A percentile compares a stretch with the other conserved stretches of the same genome.
These are phyloP conservation scores for Apeltes quadracus DNA, from an alignment of 2,113 vertebrate genomes.

Conservation along the genomic window DNA sequence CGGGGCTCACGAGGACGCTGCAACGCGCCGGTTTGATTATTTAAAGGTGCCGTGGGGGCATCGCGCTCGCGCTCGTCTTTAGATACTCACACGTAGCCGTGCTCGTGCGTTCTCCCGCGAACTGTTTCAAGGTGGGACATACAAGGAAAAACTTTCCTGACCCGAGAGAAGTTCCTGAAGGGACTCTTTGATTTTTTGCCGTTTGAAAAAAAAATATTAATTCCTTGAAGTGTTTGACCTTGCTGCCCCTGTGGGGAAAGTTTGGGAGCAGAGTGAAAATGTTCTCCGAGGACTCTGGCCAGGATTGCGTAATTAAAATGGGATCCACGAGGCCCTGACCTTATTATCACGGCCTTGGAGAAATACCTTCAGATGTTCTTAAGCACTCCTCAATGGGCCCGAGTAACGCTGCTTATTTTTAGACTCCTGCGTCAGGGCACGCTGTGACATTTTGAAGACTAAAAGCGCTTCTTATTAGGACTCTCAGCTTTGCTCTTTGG, in stretches of 20 bases:
- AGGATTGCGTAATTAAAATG: constrained; percentile 71
- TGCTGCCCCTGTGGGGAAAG: constrained; percentile 37
- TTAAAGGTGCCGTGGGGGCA: constrained; percentile 25
- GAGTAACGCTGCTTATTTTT: constrained; percentile 19
- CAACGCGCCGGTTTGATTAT: constrained; percentile 21
- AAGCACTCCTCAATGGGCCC: constrained; percentile 30
- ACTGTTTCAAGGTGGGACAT: constrained; percentile 28
- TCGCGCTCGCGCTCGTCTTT: constrained; percentile 29
- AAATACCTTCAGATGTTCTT: constrained; percentile 57
- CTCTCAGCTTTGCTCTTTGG: constrained; percentile 30
- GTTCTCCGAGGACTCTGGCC: constrained; percentile 47
- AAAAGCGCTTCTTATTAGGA: constrained; percentile 47
- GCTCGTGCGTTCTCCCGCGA: constrained; percentile 7
- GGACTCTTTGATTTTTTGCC: constrained; percentile 41
- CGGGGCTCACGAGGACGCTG: constrained; percentile 32
- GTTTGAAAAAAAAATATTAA: constrained; percentile 52
- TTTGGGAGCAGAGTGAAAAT: constrained; percentile 41
- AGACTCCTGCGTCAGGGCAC: constrained; percentile 31
- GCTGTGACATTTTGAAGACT: constrained; percentile 55
- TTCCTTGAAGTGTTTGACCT: constrained; percentile 63
- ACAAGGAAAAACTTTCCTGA: constrained; percentile 42
- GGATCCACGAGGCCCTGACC: constrained; percentile 50
- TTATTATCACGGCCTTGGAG: constrained; percentile 59
- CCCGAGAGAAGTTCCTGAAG: constrained; percentile 51
- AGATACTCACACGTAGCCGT: constrained; percentile 6